Percentiles rank a stretch among this genome's conserved stretches.
These are phyloP conservation scores for Hirtodrosophila cameraria DNA, from an alignment of 2,888 invertebrate genomes.

Conservation along the genomic window DNA sequence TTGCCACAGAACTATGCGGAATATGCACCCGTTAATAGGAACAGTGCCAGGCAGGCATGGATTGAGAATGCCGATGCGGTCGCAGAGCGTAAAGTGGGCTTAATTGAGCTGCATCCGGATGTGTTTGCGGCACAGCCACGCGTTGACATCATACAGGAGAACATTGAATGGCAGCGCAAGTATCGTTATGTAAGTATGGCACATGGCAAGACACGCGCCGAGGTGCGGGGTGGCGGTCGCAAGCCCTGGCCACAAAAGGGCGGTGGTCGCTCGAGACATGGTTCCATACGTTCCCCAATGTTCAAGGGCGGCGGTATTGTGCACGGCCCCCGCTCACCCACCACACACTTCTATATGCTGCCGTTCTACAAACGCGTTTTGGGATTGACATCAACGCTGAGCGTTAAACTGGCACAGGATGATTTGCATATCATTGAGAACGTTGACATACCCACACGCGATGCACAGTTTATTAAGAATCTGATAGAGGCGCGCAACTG, in stretches of 20 bases:
- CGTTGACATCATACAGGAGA: conserved; percentile 93
- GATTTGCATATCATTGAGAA: conserved; percentile 95
- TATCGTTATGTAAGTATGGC: conserved; percentile 93
- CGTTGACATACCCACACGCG: conserved; percentile 93
- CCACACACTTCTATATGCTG: conserved; percentile 96
- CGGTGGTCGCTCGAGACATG: conserved; percentile 94
- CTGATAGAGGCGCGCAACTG: conserved; percentile 94
- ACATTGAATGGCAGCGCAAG: conserved; percentile 93
- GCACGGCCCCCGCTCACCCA: conserved; percentile 96
- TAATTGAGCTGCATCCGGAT: conserved; percentile 95
- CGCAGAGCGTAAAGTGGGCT: conserved; percentile 91
- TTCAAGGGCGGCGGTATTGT: conserved; percentile 92
- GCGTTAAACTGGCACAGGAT: conserved; percentile 97
- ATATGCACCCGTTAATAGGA: conserved; percentile 66
- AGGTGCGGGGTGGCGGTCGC: conserved; percentile 93
- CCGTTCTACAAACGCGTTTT: conserved; percentile 90
- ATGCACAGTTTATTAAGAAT: conserved; percentile 90
- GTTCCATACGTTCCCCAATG: conserved; percentile 95
- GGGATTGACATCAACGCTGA: conserved; percentile 93
- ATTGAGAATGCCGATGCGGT: conserved; percentile 92
- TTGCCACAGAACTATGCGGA: conserved; percentile 67
- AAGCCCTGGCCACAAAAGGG: conserved; percentile 99
- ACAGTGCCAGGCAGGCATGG: conserved; percentile 89
- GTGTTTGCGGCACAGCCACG: conserved; percentile 93
- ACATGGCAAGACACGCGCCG: conserved; percentile 91